Evolutionary conservation across 2,797 vertebrate species (phyloP), one percentile per base, ranked within the genome.

Genomic region (Notamacropus eugenii): DNA sequence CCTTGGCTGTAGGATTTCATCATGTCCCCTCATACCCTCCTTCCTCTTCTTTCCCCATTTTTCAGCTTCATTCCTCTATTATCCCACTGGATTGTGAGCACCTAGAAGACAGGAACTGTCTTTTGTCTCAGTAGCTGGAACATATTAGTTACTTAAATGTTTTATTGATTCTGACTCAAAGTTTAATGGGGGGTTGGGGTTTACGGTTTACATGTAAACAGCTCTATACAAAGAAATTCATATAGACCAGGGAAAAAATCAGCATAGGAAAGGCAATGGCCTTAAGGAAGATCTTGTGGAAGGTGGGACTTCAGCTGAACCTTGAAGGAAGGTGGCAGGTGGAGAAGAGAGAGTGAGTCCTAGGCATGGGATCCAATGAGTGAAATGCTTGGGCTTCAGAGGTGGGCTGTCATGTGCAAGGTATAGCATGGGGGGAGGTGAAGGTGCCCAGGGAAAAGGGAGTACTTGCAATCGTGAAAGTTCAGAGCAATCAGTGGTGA

Each of bases 1-100:
- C 67, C 16, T 22, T 24, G n/a, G n/a, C 19, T 24, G 1, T 4
- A 19, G 34, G 62, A 74, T n/a, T 74, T 74, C 34, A n/a, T n/a
- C 5, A 0, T 2, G 0, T 3, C 19, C 8, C 16, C n/a, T 0
- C 0, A 8, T 9, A 40, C n/a, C 6, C 19, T 87, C 40, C 9
- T 50, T 28, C 74, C 22, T 82, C 40, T 40, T 27, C 74, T 9
- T 87, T 27, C 24, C 22, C 74, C 40, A 87, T 9, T 27, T 87
- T 27, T 27, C 22, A 4, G 9, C 74, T 27, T 87, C 46, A 10
- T 22, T 82, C 0, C 67, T 82, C n/a, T n/a, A 16, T 40, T 19
- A 24, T 19, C n/a, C 13, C 74, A 46, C 1, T 87, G 46, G 19
- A 11, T 50, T 27, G 8, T 11, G 40, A 27, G 74, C 40, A 50